Evolutionary conservation across 2,113 vertebrate species (phyloP).

Genomic region (Diadophis punctatus): DNA sequence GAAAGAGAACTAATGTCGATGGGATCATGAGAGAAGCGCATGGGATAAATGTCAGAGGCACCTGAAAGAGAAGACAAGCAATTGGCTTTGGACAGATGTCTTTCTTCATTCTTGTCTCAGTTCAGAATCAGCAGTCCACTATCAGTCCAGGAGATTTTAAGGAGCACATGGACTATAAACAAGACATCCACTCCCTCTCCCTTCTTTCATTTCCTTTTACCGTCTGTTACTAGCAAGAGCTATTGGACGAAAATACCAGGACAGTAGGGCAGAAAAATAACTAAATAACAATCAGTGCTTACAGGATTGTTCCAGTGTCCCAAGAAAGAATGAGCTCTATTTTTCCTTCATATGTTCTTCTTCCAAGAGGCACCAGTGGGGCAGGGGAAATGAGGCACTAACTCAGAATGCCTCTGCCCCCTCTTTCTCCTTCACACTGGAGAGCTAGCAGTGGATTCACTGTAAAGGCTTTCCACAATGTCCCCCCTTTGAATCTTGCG

Average conservation of each 20-base stretch:
- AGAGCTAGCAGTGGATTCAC: slow-evolving; percentile 86
- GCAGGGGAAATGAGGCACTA: not conserved
- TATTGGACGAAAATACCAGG: not conserved
- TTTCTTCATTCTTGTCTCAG: not conserved
- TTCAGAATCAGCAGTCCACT: not conserved
- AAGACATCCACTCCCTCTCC: not conserved
- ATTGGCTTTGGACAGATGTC: not conserved
- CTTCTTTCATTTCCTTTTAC: not conserved
- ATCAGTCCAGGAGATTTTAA: not conserved
- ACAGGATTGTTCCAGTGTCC: slow-evolving; percentile 19
- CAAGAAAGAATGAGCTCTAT: slow-evolving; percentile 13
- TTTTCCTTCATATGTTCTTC: slow-evolving; percentile 27
- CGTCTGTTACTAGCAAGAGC: not conserved
- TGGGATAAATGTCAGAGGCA: not conserved
- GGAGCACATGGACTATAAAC: not conserved
- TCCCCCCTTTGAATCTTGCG: slow-evolving; percentile 88
- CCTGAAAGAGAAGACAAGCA: not conserved
- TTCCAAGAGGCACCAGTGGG: not conserved
- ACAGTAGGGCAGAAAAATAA: slow-evolving; percentile 21
- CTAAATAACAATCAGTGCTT: slow-evolving; percentile 43
- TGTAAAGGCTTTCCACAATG: slow-evolving; percentile 85
- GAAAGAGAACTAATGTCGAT: not conserved
- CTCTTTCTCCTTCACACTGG: slow-evolving; percentile 75
- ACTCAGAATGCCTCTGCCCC: slow-evolving; percentile 18
- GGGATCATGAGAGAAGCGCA: not conserved